Evolutionary conservation across 2,113 vertebrate genomes (phyloP).

Genomic region (Hemiscyllium ocellatum): DNA sequence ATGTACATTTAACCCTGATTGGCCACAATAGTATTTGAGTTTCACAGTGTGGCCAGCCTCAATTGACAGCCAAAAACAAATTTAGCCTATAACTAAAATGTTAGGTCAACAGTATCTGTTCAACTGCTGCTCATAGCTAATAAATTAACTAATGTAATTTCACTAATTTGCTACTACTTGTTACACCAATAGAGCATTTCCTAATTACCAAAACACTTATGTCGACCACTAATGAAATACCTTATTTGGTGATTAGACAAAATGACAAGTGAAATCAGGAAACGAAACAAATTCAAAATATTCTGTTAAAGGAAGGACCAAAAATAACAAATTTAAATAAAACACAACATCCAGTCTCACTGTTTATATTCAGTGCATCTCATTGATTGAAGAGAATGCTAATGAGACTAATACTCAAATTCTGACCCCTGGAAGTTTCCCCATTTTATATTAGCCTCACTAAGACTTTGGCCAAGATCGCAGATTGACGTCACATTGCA

Average conservation of each 20-base stretch:
- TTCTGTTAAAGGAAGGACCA: not conserved
- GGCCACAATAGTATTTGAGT: not conserved
- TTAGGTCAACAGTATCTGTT: not conserved
- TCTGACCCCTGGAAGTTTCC: not conserved
- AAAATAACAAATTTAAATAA: not conserved
- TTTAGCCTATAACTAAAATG: not conserved
- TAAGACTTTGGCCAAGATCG: not conserved
- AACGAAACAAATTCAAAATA: not conserved
- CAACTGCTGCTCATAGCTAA: not conserved
- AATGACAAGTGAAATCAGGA: not conserved
- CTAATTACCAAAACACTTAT: not conserved
- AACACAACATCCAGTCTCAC: not conserved
- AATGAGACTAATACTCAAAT: not conserved
- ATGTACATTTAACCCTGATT: not conserved
- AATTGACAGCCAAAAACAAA: not conserved
- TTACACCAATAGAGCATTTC: not conserved
- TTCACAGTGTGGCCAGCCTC: not conserved
- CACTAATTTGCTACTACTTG: not conserved
- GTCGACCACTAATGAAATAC: not conserved
- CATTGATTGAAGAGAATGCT: not conserved
- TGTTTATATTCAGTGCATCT: not conserved
- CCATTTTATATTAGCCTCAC: not conserved
- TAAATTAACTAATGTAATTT: not conserved
- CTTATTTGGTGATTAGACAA: not conserved
- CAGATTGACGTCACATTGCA: not conserved